Conservation (phyloP, 2,888 invertebrate species). For the Drosophila ustulata region DNA sequence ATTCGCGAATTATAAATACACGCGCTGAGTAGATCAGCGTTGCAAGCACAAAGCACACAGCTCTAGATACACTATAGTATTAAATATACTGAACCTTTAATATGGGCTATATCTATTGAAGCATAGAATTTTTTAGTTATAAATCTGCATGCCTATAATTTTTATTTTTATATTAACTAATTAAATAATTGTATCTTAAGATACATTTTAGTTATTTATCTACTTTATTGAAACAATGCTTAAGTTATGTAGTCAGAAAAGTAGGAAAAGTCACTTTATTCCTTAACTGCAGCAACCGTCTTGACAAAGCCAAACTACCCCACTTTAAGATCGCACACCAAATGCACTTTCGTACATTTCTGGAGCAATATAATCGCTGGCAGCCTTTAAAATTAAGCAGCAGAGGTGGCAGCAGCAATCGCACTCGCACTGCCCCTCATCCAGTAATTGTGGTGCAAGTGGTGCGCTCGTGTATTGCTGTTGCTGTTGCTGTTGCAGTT, state of each 20-base stretch:
- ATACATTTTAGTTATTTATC: too few species aligned
- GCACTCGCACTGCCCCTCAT: slow-evolving; percentile 38
- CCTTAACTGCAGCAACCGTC: background rate
- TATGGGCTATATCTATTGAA: too few species aligned
- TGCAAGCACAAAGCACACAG: slow-evolving; percentile 3
- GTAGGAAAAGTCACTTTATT: background rate
- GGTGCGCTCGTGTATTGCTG: slow-evolving; percentile 51
- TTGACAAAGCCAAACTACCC: slow-evolving; percentile 11
- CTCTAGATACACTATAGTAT: slow-evolving; percentile 34
- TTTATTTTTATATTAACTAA: too few species aligned
- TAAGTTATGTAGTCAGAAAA: too few species aligned
- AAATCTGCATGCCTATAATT: too few species aligned
- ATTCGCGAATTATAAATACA: slow-evolving; percentile 83
- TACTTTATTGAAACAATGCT: background rate
- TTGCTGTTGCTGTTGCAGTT: slow-evolving; percentile 34
- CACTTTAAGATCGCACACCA: background rate
- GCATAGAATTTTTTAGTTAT: too few species aligned
- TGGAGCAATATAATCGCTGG: slow-evolving; percentile 82
- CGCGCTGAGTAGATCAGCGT: slow-evolving; percentile 55
- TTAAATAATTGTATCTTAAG: too few species aligned
- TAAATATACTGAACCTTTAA: background rate
- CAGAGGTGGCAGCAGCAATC: slow-evolving; percentile 49
- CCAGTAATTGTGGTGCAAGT: slow-evolving; percentile 75
- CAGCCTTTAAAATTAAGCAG: slow-evolving; percentile 73
- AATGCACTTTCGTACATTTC: slow-evolving; percentile 77